phyloP scores from a whole-genome alignment of 2,797 vertebrate genomes.

The Cossypha niveicapilla region DNA sequence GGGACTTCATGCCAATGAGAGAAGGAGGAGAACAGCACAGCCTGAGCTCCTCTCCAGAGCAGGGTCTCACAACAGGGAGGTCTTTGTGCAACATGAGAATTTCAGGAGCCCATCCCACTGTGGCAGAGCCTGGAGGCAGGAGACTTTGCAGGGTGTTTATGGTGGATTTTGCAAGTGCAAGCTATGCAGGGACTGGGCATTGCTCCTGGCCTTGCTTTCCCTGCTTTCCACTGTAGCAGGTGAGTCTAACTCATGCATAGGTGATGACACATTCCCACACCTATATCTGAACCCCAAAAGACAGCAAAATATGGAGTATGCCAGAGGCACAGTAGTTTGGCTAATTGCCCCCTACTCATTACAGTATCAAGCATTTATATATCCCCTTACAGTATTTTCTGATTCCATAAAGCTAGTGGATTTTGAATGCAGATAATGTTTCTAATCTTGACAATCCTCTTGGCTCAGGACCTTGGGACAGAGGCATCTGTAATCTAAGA shows the following conservation, averaged over 20 bases:
- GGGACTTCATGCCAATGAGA: background rate
- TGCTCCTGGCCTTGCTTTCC: background rate
- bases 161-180: background rate
- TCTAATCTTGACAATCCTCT: conserved; percentile 49
- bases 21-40: background rate
- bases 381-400: conserved; percentile 39
- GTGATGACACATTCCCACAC: background rate
- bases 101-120: background rate
- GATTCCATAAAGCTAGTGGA: conserved; percentile 15
- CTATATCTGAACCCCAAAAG: background rate
- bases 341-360: background rate
- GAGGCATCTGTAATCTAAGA: conserved; percentile 31
- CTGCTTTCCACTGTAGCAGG: background rate
- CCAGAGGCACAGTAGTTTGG: background rate
- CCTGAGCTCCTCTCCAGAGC: background rate
- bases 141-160: background rate
- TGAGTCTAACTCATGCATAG: background rate
- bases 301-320: background rate
- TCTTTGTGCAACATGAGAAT: background rate
- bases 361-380: conserved; percentile 48
- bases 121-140: background rate
- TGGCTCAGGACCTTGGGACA: conserved; percentile 19
- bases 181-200: background rate
- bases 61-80: background rate
- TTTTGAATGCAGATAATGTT: conserved; percentile 37